Conservation (phyloP, 1,140 invertebrate genomes). For the Penaeus vannamei region DNA sequence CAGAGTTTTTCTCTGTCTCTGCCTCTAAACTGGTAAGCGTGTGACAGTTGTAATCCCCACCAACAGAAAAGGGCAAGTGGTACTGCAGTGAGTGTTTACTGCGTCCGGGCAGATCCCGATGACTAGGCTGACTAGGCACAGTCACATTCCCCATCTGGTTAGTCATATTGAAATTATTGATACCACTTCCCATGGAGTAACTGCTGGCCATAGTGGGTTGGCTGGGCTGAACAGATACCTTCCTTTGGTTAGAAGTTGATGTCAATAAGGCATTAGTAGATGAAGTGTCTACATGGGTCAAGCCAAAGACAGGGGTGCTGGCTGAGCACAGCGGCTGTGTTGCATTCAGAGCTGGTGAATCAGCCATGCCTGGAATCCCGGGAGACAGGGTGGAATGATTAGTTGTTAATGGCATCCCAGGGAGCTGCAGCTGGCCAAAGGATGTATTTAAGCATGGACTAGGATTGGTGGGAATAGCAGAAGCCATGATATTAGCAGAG, state of each 20-base stretch:
- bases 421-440: conserved; percentile 49
- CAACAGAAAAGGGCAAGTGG: conserved; percentile 35
- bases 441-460: conserved; percentile 50
- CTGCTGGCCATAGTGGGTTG: conserved; percentile 33
- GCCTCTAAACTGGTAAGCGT: background rate
- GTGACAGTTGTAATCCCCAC: conserved; percentile 30
- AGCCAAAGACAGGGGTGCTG: conserved; percentile 48
- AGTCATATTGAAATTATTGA: conserved; percentile 33
- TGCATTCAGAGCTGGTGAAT: background rate
- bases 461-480: conserved; percentile 26
- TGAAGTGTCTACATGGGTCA: conserved; percentile 32
- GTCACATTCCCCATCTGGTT: conserved; percentile 15
- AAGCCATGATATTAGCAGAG: conserved; percentile 43
- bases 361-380: conserved; percentile 20
- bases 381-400: conserved; percentile 25
- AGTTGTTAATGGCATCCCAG: conserved; percentile 51
- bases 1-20: conserved; percentile 26
- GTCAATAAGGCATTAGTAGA: conserved; percentile 20
- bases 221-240: conserved; percentile 23
- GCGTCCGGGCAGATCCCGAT: conserved; percentile 36
- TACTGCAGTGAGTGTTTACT: conserved; percentile 47
- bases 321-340: conserved; percentile 50
- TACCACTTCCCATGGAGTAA: conserved; percentile 40
- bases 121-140: conserved; percentile 23
- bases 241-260: conserved; percentile 32